phyloP scores from a whole-genome alignment of 2,113 vertebrate species.

The Anseranas semipalmata region DNA sequence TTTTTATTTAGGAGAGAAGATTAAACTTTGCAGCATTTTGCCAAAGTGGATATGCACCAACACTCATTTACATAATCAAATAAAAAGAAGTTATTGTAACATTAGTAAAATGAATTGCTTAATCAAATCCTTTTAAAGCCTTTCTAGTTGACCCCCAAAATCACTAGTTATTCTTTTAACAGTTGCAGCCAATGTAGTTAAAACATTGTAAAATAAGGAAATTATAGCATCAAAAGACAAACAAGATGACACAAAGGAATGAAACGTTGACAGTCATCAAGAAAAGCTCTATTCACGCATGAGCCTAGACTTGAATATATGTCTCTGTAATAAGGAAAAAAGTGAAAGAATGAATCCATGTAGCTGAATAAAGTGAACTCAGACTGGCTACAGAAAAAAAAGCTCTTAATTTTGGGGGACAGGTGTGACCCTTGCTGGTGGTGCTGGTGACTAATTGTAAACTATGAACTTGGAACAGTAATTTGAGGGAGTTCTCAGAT shows the following conservation, averaged over 20 bases:
- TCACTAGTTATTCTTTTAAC: conserved; percentile 9
- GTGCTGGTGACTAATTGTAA: not conserved
- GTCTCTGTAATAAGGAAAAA: not conserved
- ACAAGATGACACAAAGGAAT: not conserved
- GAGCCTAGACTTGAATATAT: not conserved
- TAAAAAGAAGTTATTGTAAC: conserved; percentile 20
- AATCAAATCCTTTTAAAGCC: conserved; percentile 26
- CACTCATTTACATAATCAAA: conserved; percentile 29
- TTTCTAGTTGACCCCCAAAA: conserved; percentile 7
- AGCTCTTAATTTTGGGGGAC: not conserved
- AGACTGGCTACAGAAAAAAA: not conserved
- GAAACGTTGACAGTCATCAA: not conserved
- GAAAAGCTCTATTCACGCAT: not conserved
- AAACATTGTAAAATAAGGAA: conserved; percentile 39
- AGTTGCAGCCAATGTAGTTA: conserved; percentile 16
- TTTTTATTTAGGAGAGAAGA: not conserved
- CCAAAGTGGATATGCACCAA: not conserved
- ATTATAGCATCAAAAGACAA: conserved; percentile 33
- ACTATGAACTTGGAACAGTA: not conserved
- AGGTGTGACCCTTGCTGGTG: not conserved
- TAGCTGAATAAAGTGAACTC: not conserved
- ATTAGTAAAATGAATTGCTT: conserved; percentile 27
- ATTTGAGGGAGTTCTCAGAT: not conserved
- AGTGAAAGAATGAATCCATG: not conserved
- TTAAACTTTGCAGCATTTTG: conserved; percentile 12